Base-by-base conservation (phyloP, 2,888 invertebrate genomes). In the Charanyca ferruginea region DNA sequence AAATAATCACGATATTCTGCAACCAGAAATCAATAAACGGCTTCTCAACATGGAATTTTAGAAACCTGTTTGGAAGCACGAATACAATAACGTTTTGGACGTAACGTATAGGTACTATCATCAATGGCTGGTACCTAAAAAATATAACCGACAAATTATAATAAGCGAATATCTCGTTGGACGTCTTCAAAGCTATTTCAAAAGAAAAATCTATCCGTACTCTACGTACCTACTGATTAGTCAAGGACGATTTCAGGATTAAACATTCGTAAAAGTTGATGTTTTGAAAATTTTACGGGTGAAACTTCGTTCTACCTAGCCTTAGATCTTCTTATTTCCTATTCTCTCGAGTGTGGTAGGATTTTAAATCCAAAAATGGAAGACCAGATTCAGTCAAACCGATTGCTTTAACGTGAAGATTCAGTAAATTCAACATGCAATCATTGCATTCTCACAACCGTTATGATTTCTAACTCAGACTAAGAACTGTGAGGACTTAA, bases 51-150 rank as follows among this genome's bases (percentile, higher is more conserved):
- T 79, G 69, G 62, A 69, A 65, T 72, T 60, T 72, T 47, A 23
- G 22, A 79, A 81, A 81, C 80, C 79, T 51, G 80, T 81, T 81
- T 70, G 28, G 38, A 73, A 66, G 45, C 70, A 65, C 48, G 61
- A 66, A 52, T 44, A 80, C 79, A 75, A 77, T 73, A 80, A 78
- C 72, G 57, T 66, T 44, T 80, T 75, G 53, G 66, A 69, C 54
- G 71, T 73, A 76, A 69, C 72, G 54, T 72, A 76, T 75, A 38
- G 38, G 16, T 38, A 57, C 65, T 72, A 73, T 65, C 59, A 66
- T 79, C 63, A 72, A 65, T 69, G 72, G 51, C 61, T 49, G 51
- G 32, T 28, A 59, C 13, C 9, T 68, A 52, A 61, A 79, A 75
- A 66, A 70, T 70, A 59, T 79, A 73, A 71, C 66, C 63, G 71